These are phyloP conservation scores for Brachionichthys hirsutus DNA, from an alignment of 2,113 vertebrate species.

Conservation along the genomic window DNA sequence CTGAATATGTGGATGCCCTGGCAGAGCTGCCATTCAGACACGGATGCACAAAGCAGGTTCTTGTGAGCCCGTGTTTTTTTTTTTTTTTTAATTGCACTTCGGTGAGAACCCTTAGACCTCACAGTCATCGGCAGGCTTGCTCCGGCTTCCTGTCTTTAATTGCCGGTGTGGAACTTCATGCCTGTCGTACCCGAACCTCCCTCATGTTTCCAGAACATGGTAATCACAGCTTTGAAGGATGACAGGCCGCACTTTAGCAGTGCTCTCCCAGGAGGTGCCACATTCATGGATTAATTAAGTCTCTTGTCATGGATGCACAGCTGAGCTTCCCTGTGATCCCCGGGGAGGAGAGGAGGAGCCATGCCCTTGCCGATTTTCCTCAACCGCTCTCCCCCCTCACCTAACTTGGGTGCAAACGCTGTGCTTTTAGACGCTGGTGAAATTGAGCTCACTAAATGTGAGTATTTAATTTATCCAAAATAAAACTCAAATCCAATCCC, in stretches of 20 bases:
- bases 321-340: neutral
- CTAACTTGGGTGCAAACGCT: neutral
- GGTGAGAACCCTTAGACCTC: neutral
- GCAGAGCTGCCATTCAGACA: conserved; percentile 3
- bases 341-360: neutral
- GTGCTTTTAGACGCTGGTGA: no score
- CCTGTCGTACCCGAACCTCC: conserved; percentile 16
- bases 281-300: conserved; percentile 50
- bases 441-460: no score
- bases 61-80: conserved; percentile 6
- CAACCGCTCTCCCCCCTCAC: neutral
- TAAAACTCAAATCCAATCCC: neutral
- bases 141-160: conserved; percentile 47
- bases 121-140: conserved; percentile 5
- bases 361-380: conserved; percentile 4
- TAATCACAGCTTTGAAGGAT: conserved; percentile 46
- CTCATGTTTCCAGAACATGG: conserved; percentile 8
- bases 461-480: neutral
- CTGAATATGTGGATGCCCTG: neutral
- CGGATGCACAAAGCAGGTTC: conserved; percentile 15
- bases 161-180: conserved; percentile 33
- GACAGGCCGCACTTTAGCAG: conserved; percentile 27
- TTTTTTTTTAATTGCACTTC: conserved; percentile 3
- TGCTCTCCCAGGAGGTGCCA: conserved; percentile 2
- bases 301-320: conserved; percentile 29